phyloP scores from a whole-genome alignment of 2,888 invertebrate species.

The Malacosoma neustria region DNA sequence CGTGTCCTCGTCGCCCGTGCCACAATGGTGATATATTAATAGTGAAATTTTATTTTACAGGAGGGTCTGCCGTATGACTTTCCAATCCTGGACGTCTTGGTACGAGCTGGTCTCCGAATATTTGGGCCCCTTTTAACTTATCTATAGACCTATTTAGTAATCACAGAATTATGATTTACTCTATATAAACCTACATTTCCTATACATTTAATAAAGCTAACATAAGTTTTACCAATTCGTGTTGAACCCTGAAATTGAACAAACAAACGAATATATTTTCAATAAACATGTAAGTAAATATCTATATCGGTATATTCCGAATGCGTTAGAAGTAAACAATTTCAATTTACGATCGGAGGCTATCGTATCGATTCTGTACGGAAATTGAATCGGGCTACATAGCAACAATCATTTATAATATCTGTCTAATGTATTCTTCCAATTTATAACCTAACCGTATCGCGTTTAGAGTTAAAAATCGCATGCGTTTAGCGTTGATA shows the following conservation, averaged over 20 bases:
- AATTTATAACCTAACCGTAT: neutral
- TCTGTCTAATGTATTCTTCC: constrained; percentile 1
- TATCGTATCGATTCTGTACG: constrained; percentile 22
- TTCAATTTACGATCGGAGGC: constrained; percentile 21
- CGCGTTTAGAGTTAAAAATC: constrained; percentile 4
- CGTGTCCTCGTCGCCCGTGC: too few relatives aligned
- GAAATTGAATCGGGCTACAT: constrained; percentile 22
- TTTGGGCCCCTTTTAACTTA: constrained; percentile 5
- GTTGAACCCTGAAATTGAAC: neutral
- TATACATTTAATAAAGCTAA: too few relatives aligned
- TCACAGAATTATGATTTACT: constrained; percentile 3
- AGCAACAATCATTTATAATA: constrained; percentile 9
- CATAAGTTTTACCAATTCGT: constrained; percentile 6
- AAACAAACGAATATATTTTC: constrained; percentile 11
- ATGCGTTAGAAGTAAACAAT: constrained; percentile 27
- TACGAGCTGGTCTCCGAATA: constrained; percentile 10
- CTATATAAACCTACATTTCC: too few relatives aligned
- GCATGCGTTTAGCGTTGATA: neutral
- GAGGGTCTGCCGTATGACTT: too few relatives aligned
- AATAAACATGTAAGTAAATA: constrained; percentile 15
- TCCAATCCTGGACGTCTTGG: too few relatives aligned
- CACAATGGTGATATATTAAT: too few relatives aligned
- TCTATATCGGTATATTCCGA: constrained; percentile 12
- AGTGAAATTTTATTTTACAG: too few relatives aligned
- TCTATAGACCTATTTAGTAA: constrained; percentile 6